Evolutionary conservation across 1,140 invertebrate genomes (phyloP).

Genomic region (Parasteatoda tepidariorum): DNA sequence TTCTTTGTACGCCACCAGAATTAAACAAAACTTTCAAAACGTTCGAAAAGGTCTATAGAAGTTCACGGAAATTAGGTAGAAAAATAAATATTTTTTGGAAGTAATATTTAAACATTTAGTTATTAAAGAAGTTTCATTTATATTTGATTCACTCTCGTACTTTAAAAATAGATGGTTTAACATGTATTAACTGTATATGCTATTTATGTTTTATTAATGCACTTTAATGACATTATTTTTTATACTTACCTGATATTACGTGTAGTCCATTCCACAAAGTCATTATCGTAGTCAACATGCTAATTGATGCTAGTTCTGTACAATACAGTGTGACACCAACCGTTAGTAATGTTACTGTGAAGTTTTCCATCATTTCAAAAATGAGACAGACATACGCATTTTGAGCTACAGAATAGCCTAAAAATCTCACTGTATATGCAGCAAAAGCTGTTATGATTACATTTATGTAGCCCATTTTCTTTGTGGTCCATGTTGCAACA

Average conservation of each 20-base stretch:
- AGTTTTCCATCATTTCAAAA: slow-evolving; percentile 84
- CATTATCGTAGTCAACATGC: slow-evolving; percentile 84
- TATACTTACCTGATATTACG: slow-evolving; percentile 68
- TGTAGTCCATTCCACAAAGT: slow-evolving; percentile 84
- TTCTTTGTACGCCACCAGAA: too few relatives aligned
- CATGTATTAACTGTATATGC: too few relatives aligned
- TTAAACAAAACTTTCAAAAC: too few relatives aligned
- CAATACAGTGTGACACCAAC: slow-evolving; percentile 86
- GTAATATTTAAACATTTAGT: too few relatives aligned
- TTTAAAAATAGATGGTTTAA: too few relatives aligned
- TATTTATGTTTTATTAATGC: too few relatives aligned
- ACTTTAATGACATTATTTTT: neutral
- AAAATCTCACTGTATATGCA: slow-evolving; percentile 80
- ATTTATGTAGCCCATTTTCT: slow-evolving; percentile 81
- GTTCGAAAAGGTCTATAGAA: too few relatives aligned
- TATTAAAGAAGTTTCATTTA: too few relatives aligned
- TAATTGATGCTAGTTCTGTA: slow-evolving; percentile 79
- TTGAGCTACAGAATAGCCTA: slow-evolving; percentile 82
- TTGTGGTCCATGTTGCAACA: slow-evolving; percentile 75
- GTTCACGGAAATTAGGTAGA: too few relatives aligned
- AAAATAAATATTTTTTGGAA: too few relatives aligned
- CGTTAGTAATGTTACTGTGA: slow-evolving; percentile 83
- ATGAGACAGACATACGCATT: slow-evolving; percentile 83
- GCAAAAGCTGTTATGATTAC: slow-evolving; percentile 83
- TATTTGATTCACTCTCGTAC: too few relatives aligned